Evolutionary conservation across 2,888 invertebrate species (phyloP).

Genomic region (Octonoba sinensis): DNA sequence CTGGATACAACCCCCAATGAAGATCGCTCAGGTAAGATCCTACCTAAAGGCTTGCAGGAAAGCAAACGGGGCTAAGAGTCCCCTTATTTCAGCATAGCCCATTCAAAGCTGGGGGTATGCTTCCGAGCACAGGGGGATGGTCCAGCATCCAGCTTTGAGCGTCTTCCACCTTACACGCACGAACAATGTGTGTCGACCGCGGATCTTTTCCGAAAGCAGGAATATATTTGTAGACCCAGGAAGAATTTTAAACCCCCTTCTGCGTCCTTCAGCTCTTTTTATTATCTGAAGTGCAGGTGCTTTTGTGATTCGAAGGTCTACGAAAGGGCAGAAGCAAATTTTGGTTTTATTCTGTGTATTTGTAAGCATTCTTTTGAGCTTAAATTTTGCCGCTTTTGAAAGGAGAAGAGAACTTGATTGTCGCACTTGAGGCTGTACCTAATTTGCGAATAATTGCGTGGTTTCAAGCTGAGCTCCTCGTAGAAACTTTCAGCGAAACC

Average conservation of each 20-base stretch:
- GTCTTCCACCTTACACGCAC: slow-evolving; percentile 12
- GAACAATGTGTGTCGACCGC: slow-evolving; percentile 11
- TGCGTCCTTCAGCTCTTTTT: neutral
- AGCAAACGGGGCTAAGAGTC: neutral
- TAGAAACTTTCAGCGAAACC: too few relatives aligned
- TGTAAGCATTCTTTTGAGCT: too few relatives aligned
- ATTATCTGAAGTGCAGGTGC: neutral
- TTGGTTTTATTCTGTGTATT: neutral
- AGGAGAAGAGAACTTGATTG: too few relatives aligned
- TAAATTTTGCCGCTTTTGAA: too few relatives aligned
- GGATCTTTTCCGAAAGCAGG: slow-evolving; percentile 1
- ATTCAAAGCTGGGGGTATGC: slow-evolving; percentile 9
- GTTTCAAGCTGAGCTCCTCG: too few relatives aligned
- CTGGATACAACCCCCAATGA: neutral
- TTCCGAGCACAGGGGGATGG: neutral
- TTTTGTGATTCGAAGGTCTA: neutral
- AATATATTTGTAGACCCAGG: slow-evolving; percentile 7
- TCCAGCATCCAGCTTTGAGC: neutral
- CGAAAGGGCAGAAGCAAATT: neutral
- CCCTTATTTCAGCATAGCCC: slow-evolving; percentile 6
- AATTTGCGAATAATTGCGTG: too few relatives aligned
- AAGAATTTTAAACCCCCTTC: slow-evolving; percentile 15
- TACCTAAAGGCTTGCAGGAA: slow-evolving; percentile 16
- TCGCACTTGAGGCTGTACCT: too few relatives aligned
- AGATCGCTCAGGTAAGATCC: slow-evolving; percentile 8